These are phyloP conservation scores for Apamea anceps DNA, from an alignment of 2,888 invertebrate genomes.

Conservation along the genomic window DNA sequence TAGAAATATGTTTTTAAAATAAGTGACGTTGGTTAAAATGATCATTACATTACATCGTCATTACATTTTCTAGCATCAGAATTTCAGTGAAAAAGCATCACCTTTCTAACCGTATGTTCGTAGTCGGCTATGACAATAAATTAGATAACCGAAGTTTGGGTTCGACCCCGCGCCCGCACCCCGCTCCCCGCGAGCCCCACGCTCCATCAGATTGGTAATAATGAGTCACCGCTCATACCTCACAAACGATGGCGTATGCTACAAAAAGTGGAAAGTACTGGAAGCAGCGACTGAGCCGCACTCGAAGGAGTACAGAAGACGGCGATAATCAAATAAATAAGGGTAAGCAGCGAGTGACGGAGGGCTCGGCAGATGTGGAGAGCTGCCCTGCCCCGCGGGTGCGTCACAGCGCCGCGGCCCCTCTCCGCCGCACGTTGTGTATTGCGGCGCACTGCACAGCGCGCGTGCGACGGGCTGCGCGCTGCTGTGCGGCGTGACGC, in stretches of 20 bases:
- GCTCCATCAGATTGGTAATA: slow-evolving; percentile 18
- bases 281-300: neutral
- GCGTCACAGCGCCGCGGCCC: too few relatives aligned
- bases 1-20: too few relatives aligned
- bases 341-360: slow-evolving; percentile 2
- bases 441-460: too few relatives aligned
- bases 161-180: neutral
- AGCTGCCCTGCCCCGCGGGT: too few relatives aligned
- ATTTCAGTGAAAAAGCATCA: neutral
- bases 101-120: slow-evolving; percentile 15
- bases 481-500: too few relatives aligned
- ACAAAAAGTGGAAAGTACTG: neutral
- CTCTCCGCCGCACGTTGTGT: too few relatives aligned
- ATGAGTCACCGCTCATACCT: slow-evolving; percentile 4
- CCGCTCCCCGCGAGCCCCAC: neutral
- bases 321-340: slow-evolving; percentile 14
- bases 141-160: slow-evolving; percentile 18
- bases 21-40: too few relatives aligned
- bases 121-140: slow-evolving; percentile 1
- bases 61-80: neutral
- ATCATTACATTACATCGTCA: too few relatives aligned
- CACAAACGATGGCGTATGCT: neutral
- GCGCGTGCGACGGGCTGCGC: too few relatives aligned
- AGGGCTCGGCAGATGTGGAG: neutral
- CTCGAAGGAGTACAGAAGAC: neutral